A percentile compares a stretch with the other conserved stretches of the same genome.
Evolutionary conservation across 2,888 invertebrate genomes (phyloP).

Genomic region (Epirrhoe tristata): DNA sequence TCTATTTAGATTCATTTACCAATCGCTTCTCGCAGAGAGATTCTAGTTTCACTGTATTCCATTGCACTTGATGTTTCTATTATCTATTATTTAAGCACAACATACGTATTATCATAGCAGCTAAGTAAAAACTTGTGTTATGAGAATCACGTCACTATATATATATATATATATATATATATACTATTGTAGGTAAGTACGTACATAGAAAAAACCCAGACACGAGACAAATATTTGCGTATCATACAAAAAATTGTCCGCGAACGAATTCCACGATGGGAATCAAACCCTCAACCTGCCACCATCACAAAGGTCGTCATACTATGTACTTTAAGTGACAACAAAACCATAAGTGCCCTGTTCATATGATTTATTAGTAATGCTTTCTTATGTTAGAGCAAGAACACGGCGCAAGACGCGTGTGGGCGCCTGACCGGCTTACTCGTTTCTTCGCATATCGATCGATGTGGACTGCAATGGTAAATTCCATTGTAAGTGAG

Average conservation of each 20-base stretch:
- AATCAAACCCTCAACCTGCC: too few species aligned
- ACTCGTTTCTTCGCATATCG: conserved; percentile 56
- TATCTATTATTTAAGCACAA: neutral
- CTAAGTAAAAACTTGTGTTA: too few species aligned
- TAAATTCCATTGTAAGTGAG: conserved; percentile 63
- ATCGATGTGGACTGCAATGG: conserved; percentile 55
- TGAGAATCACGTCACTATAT: too few species aligned
- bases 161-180: too few species aligned
- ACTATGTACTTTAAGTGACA: neutral
- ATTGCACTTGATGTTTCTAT: neutral
- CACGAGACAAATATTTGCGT: too few species aligned
- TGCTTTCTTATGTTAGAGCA: conserved; percentile 38
- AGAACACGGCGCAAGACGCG: conserved; percentile 20
- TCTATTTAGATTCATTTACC: neutral
- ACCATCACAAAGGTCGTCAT: neutral
- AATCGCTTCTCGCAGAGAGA: neutral
- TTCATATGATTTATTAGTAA: conserved; percentile 32
- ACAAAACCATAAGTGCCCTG: conserved; percentile 2
- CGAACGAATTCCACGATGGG: too few species aligned
- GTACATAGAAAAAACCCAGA: too few species aligned
- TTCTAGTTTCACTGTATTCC: neutral
- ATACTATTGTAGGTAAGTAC: too few species aligned
- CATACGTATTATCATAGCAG: neutral
- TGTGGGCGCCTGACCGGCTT: conserved; percentile 56
- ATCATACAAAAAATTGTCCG: too few species aligned